phyloP scores from a whole-genome alignment of 2,113 vertebrate genomes.

The Antennarius striatus region DNA sequence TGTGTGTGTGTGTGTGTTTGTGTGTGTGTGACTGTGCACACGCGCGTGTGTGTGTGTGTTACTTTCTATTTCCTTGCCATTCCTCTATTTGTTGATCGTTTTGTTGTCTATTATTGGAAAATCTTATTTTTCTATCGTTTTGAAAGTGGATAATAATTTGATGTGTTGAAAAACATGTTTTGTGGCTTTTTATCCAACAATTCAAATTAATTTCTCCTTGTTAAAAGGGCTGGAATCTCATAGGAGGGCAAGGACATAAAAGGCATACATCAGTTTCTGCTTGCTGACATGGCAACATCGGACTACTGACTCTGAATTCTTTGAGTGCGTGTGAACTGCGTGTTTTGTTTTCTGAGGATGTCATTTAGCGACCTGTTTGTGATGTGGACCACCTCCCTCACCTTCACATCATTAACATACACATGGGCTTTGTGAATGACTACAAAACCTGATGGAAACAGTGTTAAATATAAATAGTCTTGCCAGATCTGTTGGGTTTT shows the following conservation, averaged over 20 bases:
- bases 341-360: too few species aligned
- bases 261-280: constrained; percentile 60
- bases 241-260: constrained; percentile 65
- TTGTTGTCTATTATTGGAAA: constrained; percentile 59
- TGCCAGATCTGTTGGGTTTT: constrained; percentile 20
- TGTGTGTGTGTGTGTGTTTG: constrained; percentile 26
- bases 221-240: constrained; percentile 78
- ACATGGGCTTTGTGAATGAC: too few species aligned
- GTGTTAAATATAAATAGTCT: constrained; percentile 15
- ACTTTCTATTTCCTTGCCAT: constrained; percentile 50
- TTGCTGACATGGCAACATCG: constrained; percentile 34
- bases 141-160: constrained; percentile 66
- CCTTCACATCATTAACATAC: too few species aligned
- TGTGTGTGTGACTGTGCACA: not conserved
- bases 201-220: constrained; percentile 60
- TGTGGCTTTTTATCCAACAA: constrained; percentile 63
- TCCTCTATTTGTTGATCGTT: constrained; percentile 61
- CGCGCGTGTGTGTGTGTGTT: constrained; percentile 28
- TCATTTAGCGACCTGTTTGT: too few species aligned
- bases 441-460: constrained; percentile 14
- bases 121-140: constrained; percentile 75
- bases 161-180: constrained; percentile 59
- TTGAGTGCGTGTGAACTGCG: too few species aligned
- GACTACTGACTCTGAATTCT: not conserved
- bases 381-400: too few species aligned